A percentile compares a stretch with the other conserved stretches of the same genome.
phyloP scores from a whole-genome alignment of 2,113 vertebrate species.

The Talpa occidentalis region DNA sequence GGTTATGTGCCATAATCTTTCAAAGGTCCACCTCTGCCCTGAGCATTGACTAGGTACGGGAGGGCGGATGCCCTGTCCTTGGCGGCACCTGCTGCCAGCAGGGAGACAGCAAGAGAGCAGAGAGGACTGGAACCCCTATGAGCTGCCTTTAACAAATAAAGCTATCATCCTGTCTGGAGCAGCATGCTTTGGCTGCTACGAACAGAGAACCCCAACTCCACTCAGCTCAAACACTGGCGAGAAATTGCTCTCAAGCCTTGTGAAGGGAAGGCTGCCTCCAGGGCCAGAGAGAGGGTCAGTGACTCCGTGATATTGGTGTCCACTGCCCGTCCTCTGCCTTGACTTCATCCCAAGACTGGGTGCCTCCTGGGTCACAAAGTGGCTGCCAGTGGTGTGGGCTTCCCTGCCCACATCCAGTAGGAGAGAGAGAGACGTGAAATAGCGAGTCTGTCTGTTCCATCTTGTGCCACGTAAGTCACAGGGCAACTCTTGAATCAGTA shows the following conservation, averaged over 20 bases:
- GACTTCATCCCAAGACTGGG: not conserved
- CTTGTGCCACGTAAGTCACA: not conserved
- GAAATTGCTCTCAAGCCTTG: not conserved
- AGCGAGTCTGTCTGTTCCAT: not conserved
- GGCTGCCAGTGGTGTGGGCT: not conserved
- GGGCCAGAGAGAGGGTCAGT: not conserved
- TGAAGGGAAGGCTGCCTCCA: not conserved
- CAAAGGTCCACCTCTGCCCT: not conserved
- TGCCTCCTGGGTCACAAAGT: not conserved
- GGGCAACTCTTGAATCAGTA: not conserved
- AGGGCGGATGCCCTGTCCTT: not conserved
- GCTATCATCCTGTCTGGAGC: not conserved
- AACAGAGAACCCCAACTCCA: not conserved
- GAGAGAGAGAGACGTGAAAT: not conserved
- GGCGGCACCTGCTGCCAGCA: not conserved
- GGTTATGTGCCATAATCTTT: not conserved
- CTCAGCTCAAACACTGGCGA: not conserved
- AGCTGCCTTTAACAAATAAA: not conserved
- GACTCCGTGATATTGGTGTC: not conserved
- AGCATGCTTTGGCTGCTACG: not conserved
- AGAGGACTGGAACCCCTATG: not conserved
- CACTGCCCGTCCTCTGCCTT: not conserved
- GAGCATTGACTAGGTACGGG: not conserved
- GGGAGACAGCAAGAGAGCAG: not conserved
- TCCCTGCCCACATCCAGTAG: not conserved